Evolutionary conservation across 2,888 invertebrate species (phyloP).

Genomic region (Nymphalis urticae): DNA sequence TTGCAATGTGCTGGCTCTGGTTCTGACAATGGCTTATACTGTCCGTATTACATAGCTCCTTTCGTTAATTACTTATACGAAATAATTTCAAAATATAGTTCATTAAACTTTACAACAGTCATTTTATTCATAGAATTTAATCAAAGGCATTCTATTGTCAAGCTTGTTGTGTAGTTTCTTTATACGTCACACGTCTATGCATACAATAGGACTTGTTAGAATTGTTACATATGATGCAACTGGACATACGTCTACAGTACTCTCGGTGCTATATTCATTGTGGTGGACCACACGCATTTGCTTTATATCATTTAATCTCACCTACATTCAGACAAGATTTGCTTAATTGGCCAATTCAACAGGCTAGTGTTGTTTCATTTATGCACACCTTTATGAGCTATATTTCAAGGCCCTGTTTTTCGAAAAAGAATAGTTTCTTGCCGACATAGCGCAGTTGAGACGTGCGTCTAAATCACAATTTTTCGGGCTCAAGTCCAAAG

Average conservation of each 20-base stretch:
- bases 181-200: constrained; percentile 19
- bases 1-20: too few species aligned
- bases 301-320: background rate
- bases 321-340: background rate
- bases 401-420: too few species aligned
- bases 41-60: too few species aligned
- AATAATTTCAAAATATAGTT: background rate
- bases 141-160: background rate
- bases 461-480: too few species aligned
- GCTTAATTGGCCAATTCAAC: background rate
- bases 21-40: too few species aligned
- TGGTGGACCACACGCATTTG: background rate
- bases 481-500: too few species aligned
- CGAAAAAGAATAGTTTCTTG: too few species aligned
- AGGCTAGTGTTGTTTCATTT: too few species aligned
- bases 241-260: constrained; percentile 3
- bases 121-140: background rate
- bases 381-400: too few species aligned
- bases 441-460: too few species aligned
- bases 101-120: background rate
- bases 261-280: background rate
- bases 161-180: background rate
- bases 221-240: constrained; percentile 12
- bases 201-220: constrained; percentile 34
- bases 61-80: background rate